Conservation (phyloP, 2,797 vertebrate genomes). For the Alcedo quadribrachys region DNA sequence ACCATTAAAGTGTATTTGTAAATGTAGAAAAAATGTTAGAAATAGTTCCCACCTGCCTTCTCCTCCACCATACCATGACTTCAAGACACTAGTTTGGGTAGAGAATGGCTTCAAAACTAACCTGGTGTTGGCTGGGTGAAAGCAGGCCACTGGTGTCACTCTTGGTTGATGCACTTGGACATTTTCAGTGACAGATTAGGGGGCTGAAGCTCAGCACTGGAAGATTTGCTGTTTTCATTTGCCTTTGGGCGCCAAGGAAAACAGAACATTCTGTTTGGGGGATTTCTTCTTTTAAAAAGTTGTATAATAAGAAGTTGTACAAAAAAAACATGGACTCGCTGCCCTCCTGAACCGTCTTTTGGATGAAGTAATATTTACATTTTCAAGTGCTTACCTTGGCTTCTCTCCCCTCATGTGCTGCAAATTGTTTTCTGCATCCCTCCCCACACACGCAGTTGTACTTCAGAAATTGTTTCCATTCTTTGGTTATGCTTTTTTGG, state of each 20-base stretch:
- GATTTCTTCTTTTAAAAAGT: not conserved
- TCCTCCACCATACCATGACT: not conserved
- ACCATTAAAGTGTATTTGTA: not conserved
- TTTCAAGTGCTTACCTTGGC: constrained; percentile 30
- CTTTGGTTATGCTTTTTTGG: not conserved
- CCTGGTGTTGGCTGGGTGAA: not conserved
- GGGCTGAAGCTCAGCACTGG: not conserved
- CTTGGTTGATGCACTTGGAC: not conserved
- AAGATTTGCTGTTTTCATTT: not conserved
- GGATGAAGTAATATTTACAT: constrained; percentile 18
- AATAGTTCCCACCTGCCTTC: not conserved
- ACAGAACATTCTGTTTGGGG: not conserved
- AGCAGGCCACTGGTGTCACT: not conserved
- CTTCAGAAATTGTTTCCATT: constrained; percentile 11
- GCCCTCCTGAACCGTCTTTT: not conserved
- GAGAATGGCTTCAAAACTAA: not conserved
- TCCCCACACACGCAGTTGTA: not conserved
- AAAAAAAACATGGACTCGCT: not conserved
- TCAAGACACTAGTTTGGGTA: not conserved
- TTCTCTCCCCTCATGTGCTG: not conserved
- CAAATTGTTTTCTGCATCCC: constrained; percentile 10
- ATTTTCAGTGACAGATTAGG: not conserved
- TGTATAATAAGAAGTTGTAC: not conserved
- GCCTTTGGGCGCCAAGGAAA: not conserved
- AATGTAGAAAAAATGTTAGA: not conserved